These are phyloP conservation scores for Sarcophaga caerulescens DNA, from an alignment of 2,888 invertebrate species.

Conservation along the genomic window DNA sequence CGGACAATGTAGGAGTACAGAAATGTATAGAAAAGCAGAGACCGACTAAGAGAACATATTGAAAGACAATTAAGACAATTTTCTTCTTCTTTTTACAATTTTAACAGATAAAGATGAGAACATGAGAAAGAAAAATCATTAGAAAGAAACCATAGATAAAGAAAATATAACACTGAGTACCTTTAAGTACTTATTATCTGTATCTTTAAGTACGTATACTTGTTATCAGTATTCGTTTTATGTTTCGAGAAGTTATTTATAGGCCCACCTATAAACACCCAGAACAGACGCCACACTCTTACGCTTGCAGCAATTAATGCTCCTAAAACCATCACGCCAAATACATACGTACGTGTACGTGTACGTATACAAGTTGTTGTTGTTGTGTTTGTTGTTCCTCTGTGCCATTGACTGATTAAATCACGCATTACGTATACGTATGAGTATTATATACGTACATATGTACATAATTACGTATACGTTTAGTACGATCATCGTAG, in stretches of 20 bases:
- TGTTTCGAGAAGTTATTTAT: background rate
- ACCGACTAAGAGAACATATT: constrained; percentile 6
- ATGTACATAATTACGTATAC: constrained; percentile 2
- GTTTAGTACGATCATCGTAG: background rate
- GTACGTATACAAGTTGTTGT: no score
- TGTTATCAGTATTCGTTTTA: background rate
- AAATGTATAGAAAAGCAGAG: background rate
- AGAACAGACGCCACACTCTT: no score
- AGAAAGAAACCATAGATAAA: background rate
- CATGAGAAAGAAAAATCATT: background rate
- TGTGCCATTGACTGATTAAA: constrained; percentile 3
- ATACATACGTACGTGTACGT: no score
- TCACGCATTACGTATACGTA: constrained; percentile 18
- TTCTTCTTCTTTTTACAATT: background rate
- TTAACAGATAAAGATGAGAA: background rate
- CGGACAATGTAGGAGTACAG: background rate
- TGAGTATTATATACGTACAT: background rate
- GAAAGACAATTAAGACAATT: constrained; percentile 37
- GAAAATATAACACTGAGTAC: constrained; percentile 4
- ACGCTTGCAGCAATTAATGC: no score
- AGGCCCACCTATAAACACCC: background rate
- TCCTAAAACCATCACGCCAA: no score
- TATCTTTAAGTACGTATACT: constrained; percentile 9
- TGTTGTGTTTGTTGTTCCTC: background rate
- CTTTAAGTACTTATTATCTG: constrained; percentile 21